Evolutionary conservation across 1,140 invertebrate genomes (phyloP).

Genomic region (Riptortus pedestris): DNA sequence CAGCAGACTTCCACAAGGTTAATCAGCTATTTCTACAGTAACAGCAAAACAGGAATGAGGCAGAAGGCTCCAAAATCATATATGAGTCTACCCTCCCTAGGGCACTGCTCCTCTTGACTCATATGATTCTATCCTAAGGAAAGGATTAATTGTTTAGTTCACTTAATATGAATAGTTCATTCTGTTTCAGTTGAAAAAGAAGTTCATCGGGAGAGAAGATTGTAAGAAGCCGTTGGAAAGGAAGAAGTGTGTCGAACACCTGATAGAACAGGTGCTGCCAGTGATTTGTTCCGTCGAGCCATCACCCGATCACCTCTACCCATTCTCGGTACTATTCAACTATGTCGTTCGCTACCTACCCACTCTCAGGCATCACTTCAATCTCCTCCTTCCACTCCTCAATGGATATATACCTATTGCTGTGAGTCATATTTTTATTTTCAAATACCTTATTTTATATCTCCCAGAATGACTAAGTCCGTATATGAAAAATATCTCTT

Average conservation of each 20-base stretch:
- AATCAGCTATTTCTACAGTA: too few relatives aligned
- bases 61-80: too few relatives aligned
- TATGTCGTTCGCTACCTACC: not conserved
- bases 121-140: not conserved
- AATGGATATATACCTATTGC: not conserved
- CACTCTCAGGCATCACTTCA: not conserved
- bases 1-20: too few relatives aligned
- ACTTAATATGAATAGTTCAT: too few relatives aligned
- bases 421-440: not conserved
- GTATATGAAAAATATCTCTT: too few relatives aligned
- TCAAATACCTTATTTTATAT: too few relatives aligned
- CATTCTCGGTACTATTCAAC: not conserved
- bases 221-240: not conserved
- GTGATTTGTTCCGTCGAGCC: not conserved
- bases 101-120: not conserved
- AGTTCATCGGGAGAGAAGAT: not conserved
- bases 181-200: constrained; percentile 10
- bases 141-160: too few relatives aligned
- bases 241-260: not conserved
- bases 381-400: not conserved
- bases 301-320: not conserved
- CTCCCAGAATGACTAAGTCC: too few relatives aligned
- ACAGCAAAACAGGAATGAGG: too few relatives aligned
- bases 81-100: too few relatives aligned
- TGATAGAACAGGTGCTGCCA: not conserved